A percentile compares a stretch with the other conserved stretches of the same genome.
Evolutionary conservation across 1,140 invertebrate genomes (phyloP).

Genomic region (Polypedilum pembai): DNA sequence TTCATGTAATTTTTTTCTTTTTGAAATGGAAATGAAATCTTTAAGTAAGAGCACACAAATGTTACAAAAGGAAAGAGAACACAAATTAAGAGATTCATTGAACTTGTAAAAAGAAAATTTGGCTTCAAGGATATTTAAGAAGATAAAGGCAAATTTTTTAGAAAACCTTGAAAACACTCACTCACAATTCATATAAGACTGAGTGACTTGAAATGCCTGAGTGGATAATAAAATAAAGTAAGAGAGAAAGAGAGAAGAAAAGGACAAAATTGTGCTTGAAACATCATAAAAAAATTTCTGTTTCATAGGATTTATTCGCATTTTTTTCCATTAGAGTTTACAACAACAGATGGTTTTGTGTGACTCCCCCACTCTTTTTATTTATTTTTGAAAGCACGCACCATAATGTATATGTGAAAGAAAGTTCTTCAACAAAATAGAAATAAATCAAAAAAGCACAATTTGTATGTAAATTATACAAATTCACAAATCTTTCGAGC

Average conservation of each 20-base stretch:
- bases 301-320: neutral
- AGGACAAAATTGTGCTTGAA: neutral
- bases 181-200: too few relatives aligned
- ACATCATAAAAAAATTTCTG: neutral
- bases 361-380: neutral
- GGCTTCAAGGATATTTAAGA: too few relatives aligned
- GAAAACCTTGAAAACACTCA: too few relatives aligned
- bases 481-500: neutral
- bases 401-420: neutral
- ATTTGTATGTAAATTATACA: slow-evolving; percentile 2
- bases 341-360: slow-evolving; percentile 3
- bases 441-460: neutral
- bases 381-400: neutral
- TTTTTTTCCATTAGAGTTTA: neutral
- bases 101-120: too few relatives aligned
- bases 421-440: neutral
- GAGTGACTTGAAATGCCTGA: neutral
- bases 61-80: too few relatives aligned
- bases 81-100: too few relatives aligned
- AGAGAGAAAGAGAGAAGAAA: neutral
- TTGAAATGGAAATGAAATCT: too few relatives aligned
- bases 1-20: too few relatives aligned
- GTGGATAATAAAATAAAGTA: neutral
- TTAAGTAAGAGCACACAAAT: too few relatives aligned
- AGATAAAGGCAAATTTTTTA: too few relatives aligned